Evolutionary conservation across 1,140 invertebrate species (phyloP), one percentile per base, ranked within the genome.

Genomic region (Leptestheria dahalacensis): DNA sequence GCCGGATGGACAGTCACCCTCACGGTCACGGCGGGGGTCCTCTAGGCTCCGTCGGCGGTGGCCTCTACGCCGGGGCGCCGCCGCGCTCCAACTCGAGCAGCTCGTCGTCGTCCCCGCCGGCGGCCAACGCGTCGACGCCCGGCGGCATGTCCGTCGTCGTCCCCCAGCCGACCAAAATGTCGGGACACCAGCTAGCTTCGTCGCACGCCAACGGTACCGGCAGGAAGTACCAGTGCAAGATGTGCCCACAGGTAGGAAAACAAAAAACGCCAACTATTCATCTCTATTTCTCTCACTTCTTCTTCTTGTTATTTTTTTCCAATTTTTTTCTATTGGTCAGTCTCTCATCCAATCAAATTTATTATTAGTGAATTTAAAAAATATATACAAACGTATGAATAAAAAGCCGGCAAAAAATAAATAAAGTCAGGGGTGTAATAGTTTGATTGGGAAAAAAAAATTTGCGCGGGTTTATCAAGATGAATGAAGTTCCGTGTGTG

Each of bases 141-240:
- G 58, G 58, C 24, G 47, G 47, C 20, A 33, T 49, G 26, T 25
- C 58, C 9, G 49, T 24, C 9, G 33, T 41, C 15, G 33, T 41
- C 33, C 33, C 33, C 6, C 33, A 41, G 33, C 33, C 33, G 33
- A 46, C 48, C 54, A 61, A 33, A n/a, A 64, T 20, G 59, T 59
- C 64, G 57, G 51, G 64, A 26, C 33, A 41, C 15, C 33, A 41
- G 33, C 15, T 41, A 15, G 6, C 6, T 6, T 62, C 64, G 63
- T 59, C 62, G 57, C 63, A 63, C 61, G 63, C 66, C 51, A 69
- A 67, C 50, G 68, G 69, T 18, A 66, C 68, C n/a, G 72, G 68
- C 20, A 62, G 75, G 51, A 93, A 93, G 72, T 96, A 96, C 77
- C 89, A 93, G 73, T 97, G 92, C 82, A 96, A 96, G 76, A 96